Evolutionary conservation across 2,888 invertebrate species (phyloP), one percentile per base, ranked within the genome.

Genomic region (Agonopterix heracliana): DNA sequence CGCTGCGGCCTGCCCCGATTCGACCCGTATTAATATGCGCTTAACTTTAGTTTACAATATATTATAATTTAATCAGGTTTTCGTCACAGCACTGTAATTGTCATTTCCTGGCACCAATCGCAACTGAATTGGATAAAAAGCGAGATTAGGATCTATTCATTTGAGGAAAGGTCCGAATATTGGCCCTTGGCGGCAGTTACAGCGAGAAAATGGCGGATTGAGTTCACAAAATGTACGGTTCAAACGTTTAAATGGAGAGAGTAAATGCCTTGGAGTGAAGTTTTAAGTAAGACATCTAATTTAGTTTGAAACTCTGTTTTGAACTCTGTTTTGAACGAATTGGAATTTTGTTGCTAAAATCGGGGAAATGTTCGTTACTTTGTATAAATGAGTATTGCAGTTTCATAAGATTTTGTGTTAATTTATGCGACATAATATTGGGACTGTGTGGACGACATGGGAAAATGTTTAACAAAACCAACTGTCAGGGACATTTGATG

Each of bases 61-160:
- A 26, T 2, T 1, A 26, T 2, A 26, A 7, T 26, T 26, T 26
- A 26, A 26, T 26, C 26, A 26, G 26, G 26, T 26, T 7, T 26
- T 26, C 26, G 26, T 26, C 26, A 26, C 26, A 26, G 26, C 1
- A 26, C 26, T 26, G 26, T 26, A 26, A 26, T 26, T 7, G 26
- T 26, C 26, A 3, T 38, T 38, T 38, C 71, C 68, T 62, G 60
- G 63, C 60, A 59, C 60, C 71, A 68, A 74, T 74, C 64, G 62
- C 52, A 55, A 64, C 60, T 60, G 63, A 74, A 73, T 75, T 57
- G 74, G 66, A 74, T 72, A 71, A 74, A 75, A 75, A 74, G 67
- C 63, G 50, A 78, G 80, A 80, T 80, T 72, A 74, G 73, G 73
- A 80, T 79, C 80, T 80, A 74, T 74, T 77, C 75, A 78, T 80